phyloP scores from a whole-genome alignment of 2,888 invertebrate genomes.

The Caenorhabditis afra region DNA sequence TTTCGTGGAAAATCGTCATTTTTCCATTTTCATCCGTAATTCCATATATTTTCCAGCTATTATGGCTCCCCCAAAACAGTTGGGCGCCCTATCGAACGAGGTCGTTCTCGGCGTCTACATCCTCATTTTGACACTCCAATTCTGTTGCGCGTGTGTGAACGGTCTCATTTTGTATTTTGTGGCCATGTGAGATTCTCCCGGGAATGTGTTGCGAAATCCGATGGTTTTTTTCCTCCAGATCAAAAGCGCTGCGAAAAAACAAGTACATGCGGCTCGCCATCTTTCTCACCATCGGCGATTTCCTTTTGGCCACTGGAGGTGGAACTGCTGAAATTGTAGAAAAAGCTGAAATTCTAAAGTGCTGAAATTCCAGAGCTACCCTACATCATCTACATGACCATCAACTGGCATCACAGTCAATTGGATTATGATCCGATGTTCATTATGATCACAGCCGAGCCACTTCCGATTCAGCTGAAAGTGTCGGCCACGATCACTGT shows the following conservation, averaged over 20 bases:
- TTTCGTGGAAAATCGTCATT: too few relatives aligned
- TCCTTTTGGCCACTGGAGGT: slow-evolving; percentile 30
- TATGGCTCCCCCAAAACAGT: slow-evolving; percentile 22
- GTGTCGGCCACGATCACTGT: slow-evolving; percentile 40
- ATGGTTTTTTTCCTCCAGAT: slow-evolving; percentile 20
- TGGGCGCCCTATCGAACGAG: slow-evolving; percentile 37
- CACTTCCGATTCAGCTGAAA: slow-evolving; percentile 51
- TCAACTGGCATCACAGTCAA: slow-evolving; percentile 16
- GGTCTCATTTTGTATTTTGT: slow-evolving; percentile 33
- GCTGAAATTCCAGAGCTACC: slow-evolving; percentile 36
- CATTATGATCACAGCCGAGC: slow-evolving; percentile 39
- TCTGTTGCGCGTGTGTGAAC: slow-evolving; percentile 34
- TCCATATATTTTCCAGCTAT: too few relatives aligned
- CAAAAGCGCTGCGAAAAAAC: slow-evolving; percentile 17
- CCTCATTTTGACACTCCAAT: slow-evolving; percentile 36
- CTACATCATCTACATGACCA: slow-evolving; percentile 46
- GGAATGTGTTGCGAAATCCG: neutral
- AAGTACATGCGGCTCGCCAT: slow-evolving; percentile 38
- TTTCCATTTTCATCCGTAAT: too few relatives aligned
- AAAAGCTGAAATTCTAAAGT: too few relatives aligned
- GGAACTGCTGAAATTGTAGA: too few relatives aligned
- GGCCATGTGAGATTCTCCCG: slow-evolving; percentile 10
- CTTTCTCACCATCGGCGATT: slow-evolving; percentile 33
- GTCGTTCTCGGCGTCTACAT: slow-evolving; percentile 32
- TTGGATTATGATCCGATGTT: slow-evolving; percentile 43